Evolutionary conservation across 2,888 invertebrate genomes (phyloP).

Genomic region (Norana najaformis): DNA sequence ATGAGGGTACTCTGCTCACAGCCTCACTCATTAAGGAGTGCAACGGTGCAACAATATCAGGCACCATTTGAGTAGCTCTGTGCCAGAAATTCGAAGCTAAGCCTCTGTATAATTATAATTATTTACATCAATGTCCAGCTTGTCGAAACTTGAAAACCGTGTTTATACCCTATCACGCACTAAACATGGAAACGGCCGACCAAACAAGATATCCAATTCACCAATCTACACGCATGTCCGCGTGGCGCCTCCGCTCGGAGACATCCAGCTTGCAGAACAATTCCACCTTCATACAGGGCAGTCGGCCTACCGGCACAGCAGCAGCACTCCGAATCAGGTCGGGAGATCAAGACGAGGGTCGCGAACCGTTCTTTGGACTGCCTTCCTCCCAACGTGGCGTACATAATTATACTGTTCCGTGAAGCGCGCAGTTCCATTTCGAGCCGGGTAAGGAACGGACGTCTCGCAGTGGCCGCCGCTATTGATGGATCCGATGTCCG

Average conservation of each 20-base stretch:
- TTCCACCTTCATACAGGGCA: not conserved
- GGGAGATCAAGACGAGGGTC: not conserved
- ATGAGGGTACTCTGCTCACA: too few species aligned
- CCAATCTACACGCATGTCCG: not conserved
- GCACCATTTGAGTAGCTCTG: too few species aligned
- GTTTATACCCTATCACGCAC: too few species aligned
- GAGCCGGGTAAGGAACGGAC: not conserved
- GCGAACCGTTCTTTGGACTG: not conserved
- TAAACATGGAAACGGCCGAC: not conserved
- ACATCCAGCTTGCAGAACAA: not conserved
- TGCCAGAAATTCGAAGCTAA: too few species aligned
- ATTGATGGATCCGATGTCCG: not conserved
- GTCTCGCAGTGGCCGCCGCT: not conserved
- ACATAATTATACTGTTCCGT: constrained; percentile 13
- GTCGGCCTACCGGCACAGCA: not conserved
- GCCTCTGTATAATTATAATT: too few species aligned
- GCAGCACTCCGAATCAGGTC: not conserved
- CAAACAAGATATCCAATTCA: not conserved
- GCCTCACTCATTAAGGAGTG: too few species aligned
- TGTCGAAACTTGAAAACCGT: too few species aligned
- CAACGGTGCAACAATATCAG: too few species aligned
- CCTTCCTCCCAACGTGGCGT: not conserved
- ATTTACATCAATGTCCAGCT: too few species aligned
- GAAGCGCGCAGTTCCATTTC: not conserved
- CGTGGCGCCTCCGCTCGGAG: not conserved